A percentile compares a stretch with the other conserved stretches of the same genome.
Evolutionary conservation across 2,797 vertebrate genomes (phyloP).

Genomic region (Carduelis carduelis): DNA sequence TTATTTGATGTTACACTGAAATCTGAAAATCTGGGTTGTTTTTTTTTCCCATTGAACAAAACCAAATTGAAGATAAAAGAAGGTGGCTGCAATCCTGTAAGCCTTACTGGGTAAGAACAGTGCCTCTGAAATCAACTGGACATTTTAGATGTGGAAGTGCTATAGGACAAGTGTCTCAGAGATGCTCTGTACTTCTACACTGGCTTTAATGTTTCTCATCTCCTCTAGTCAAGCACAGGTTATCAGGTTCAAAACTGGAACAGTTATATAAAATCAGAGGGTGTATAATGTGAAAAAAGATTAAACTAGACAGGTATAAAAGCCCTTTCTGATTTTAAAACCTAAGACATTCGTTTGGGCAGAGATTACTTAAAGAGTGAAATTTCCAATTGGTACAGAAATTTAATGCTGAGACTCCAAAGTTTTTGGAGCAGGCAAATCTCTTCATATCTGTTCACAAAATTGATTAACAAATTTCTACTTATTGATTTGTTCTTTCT

Average conservation of each 20-base stretch:
- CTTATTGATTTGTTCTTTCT: neutral
- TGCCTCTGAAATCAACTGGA: neutral
- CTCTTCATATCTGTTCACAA: neutral
- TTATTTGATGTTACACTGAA: neutral
- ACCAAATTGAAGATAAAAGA: neutral
- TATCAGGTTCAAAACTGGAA: neutral
- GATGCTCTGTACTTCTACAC: neutral
- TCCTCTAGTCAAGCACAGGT: neutral
- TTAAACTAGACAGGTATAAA: neutral
- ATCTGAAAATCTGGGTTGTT: neutral
- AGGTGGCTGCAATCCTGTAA: neutral
- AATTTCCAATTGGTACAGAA: neutral
- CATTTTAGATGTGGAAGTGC: neutral
- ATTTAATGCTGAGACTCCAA: neutral
- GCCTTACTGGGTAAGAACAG: neutral
- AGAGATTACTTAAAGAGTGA: neutral
- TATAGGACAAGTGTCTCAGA: neutral
- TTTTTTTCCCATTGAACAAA: neutral
- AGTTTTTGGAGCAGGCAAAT: neutral
- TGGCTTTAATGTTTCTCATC: neutral
- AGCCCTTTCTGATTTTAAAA: neutral
- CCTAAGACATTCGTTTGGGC: neutral
- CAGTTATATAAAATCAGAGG: neutral
- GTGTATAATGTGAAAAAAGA: neutral
- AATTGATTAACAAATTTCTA: neutral